These are phyloP conservation scores for Mus spicilegus DNA, from an alignment of 2,113 vertebrate species.

Conservation along the genomic window DNA sequence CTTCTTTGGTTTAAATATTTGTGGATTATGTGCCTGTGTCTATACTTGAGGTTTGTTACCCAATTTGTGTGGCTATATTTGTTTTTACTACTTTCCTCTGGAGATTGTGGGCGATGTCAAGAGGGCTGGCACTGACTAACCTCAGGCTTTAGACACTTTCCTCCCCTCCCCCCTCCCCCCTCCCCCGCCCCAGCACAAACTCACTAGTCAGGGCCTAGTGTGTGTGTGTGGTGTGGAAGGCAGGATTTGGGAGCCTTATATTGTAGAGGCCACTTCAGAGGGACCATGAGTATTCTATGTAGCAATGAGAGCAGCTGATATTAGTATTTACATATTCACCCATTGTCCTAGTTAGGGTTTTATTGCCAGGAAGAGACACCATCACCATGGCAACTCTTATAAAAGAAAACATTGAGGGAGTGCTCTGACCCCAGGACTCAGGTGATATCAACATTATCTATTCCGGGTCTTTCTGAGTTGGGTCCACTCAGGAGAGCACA, in stretches of 20 bases:
- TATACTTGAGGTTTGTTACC: background rate
- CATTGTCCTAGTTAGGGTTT: too few species aligned
- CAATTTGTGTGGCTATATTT: background rate
- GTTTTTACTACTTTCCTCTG: background rate
- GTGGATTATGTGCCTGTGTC: background rate
- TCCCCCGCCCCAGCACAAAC: accelerated
- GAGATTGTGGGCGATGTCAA: background rate
- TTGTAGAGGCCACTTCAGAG: background rate
- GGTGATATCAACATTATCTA: too few species aligned
- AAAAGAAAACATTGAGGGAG: too few species aligned
- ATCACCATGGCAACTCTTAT: too few species aligned
- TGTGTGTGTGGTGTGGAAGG: background rate
- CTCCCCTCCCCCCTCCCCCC: too few species aligned
- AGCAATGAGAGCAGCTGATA: background rate
- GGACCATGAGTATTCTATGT: too few species aligned
- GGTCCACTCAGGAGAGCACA: too few species aligned
- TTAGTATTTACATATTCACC: background rate
- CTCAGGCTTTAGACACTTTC: background rate
- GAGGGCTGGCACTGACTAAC: background rate
- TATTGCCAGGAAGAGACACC: too few species aligned
- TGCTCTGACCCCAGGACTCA: too few species aligned
- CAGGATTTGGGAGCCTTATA: background rate
- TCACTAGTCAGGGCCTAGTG: too few species aligned
- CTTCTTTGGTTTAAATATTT: background rate
- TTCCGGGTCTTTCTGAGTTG: too few species aligned